Base-by-base conservation (phyloP, 1,140 invertebrate genomes). In the Bombus balteatus region DNA sequence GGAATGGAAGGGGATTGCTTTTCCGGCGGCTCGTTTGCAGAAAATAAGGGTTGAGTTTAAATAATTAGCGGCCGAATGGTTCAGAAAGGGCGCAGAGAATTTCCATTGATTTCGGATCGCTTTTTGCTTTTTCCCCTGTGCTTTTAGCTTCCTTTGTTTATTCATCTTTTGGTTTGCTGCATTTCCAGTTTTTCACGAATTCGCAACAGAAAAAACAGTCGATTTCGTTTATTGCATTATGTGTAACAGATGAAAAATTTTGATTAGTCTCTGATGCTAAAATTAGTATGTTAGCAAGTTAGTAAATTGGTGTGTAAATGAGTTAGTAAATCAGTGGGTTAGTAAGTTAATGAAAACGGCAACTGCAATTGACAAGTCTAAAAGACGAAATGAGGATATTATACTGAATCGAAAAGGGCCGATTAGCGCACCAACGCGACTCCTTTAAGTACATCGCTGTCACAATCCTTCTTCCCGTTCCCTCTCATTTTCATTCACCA, bases 31-130 rank as follows among this genome's bases (percentile, higher is more conserved):
- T 74, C 59, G 47, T 70, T 79, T 47, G 39, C 53, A 37, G 59
- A 32, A 53, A 87, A 68, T 39, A 62, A 71, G 65, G 65, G 37
- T 37, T n/a, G 22, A 66, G 47, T 47, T 79, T 59, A 71, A 71
- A 80, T 70, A 59, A 65, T 74, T 82, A 74, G 53, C 53, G 8
- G 25, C 28, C 66, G 53, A 73, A 73, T 73, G 79, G 68, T 12
- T 77, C 18, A 53, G 47, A 53, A 53, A 53, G 47, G 1, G 1
- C 9, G 12, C 70, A n/a, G 39, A 41, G 70, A 72, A 25, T 28
- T 72, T 41, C 37, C 28, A 72, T 41, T 72, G 70, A 72, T 72
- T 41, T 41, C 39, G 28, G 13, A 12, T n/a, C 68, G 6, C 25
- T 72, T 72, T 41, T 18, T 41, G 39, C 70, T 72, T 72, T 71